Conservation (phyloP, 2,797 vertebrate genomes). For the Manis pentadactyla region DNA sequence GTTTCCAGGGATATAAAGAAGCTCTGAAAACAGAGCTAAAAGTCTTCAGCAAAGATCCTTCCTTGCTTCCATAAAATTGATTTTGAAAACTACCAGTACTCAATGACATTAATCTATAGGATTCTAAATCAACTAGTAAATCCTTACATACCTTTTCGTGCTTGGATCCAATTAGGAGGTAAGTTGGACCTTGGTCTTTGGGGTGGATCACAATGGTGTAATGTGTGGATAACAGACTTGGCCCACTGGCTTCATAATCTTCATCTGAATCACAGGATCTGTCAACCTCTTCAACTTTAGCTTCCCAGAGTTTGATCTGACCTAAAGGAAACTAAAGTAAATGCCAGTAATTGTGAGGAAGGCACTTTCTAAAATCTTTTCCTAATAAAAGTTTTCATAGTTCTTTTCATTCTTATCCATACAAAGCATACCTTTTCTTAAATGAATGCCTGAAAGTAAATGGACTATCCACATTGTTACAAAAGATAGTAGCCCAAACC, state of each 20-base stretch:
- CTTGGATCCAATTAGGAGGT: conserved; percentile 94
- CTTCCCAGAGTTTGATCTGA: conserved; percentile 97
- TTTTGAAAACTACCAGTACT: not conserved
- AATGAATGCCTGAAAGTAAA: not conserved
- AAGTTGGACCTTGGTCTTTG: conserved; percentile 94
- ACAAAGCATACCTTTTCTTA: not conserved
- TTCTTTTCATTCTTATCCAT: not conserved
- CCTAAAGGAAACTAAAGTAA: conserved; percentile 95
- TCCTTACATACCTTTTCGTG: conserved; percentile 93
- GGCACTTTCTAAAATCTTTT: conserved; percentile 5
- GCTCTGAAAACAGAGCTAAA: not conserved
- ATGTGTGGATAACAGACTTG: conserved; percentile 90
- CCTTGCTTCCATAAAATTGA: not conserved
- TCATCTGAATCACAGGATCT: conserved; percentile 94
- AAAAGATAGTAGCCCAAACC: not conserved
- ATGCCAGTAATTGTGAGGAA: conserved; percentile 61
- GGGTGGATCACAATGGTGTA: conserved; percentile 94
- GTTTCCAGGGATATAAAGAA: not conserved
- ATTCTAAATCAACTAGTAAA: not conserved
- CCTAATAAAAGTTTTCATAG: not conserved
- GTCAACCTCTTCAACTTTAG: conserved; percentile 95
- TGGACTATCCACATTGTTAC: not conserved
- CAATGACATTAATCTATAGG: not conserved
- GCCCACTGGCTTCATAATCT: conserved; percentile 91
- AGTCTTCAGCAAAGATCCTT: not conserved